Evolutionary conservation across 2,797 vertebrate genomes (phyloP).

Genomic region (Valencia hispanica): DNA sequence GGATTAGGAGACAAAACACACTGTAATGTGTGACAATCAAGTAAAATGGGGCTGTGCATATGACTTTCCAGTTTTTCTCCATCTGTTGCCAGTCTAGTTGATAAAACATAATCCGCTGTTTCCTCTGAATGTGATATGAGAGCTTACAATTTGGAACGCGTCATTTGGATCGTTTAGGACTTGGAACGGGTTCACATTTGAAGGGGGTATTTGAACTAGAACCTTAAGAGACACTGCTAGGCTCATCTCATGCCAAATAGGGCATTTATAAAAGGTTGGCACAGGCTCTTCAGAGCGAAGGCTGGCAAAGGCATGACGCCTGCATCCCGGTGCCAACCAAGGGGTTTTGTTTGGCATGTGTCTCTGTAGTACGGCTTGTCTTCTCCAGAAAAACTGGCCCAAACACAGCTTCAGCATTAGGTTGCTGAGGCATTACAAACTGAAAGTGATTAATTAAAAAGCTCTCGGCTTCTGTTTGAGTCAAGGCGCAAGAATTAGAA

Average conservation of each 20-base stretch:
- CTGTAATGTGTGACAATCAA: conserved; percentile 65
- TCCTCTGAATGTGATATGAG: conserved; percentile 77
- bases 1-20: conserved; percentile 66
- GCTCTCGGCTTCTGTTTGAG: conserved; percentile 30
- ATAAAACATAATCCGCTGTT: conserved; percentile 76
- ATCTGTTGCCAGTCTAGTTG: conserved; percentile 74
- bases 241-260: conserved; percentile 79
- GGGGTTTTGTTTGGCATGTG: conserved; percentile 80
- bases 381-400: conserved; percentile 71
- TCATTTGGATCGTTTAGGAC: conserved; percentile 78
- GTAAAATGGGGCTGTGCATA: conserved; percentile 62
- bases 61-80: conserved; percentile 70
- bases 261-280: conserved; percentile 82
- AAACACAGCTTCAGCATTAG: conserved; percentile 70
- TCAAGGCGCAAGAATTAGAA: conserved; percentile 36
- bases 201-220: conserved; percentile 79
- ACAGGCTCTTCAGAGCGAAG: conserved; percentile 70
- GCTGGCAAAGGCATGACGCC: conserved; percentile 79
- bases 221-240: conserved; percentile 79
- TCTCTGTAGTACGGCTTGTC: conserved; percentile 72
- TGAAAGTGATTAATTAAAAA: conserved; percentile 64
- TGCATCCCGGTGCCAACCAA: conserved; percentile 74
- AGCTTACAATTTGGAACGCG: conserved; percentile 80
- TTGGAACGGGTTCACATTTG: conserved; percentile 78
- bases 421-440: conserved; percentile 64